Conservation (phyloP, 1,140 invertebrate genomes). For the Leptonema lineaticorne region DNA sequence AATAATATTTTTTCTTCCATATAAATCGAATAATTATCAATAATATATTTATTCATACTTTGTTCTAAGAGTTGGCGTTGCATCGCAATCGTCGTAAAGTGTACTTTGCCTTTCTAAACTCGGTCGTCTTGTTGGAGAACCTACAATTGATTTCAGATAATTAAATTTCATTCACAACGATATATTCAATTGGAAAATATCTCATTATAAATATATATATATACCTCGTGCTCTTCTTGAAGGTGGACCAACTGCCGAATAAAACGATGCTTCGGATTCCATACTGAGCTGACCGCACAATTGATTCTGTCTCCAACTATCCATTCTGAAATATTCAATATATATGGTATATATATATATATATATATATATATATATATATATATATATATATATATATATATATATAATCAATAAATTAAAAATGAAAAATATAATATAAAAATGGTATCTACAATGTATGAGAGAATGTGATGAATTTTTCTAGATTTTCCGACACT, state of each 20-base stretch:
- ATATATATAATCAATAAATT: background rate
- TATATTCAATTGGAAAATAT: too few relatives aligned
- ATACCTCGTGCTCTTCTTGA: conserved; percentile 49
- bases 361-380: background rate
- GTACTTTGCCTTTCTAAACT: conserved; percentile 80
- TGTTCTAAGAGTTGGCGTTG: conserved; percentile 41
- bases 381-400: background rate
- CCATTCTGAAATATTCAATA: conserved; percentile 33
- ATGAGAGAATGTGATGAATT: conserved; percentile 5
- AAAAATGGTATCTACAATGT: background rate
- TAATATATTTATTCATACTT: background rate
- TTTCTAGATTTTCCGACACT: background rate
- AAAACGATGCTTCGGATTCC: conserved; percentile 54
- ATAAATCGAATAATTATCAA: background rate
- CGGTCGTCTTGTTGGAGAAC: conserved; percentile 63
- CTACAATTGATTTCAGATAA: conserved; percentile 47
- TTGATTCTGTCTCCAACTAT: conserved; percentile 42
- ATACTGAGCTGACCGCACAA: conserved; percentile 43
- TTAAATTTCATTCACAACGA: too few relatives aligned
- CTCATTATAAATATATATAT: too few relatives aligned
- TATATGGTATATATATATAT: background rate
- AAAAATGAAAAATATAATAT: background rate
- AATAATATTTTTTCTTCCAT: background rate
- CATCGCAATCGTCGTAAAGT: conserved; percentile 66
- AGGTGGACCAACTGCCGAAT: conserved; percentile 49